A percentile compares a stretch with the other conserved stretches of the same genome.
Conservation (phyloP, 2,113 vertebrate species). For the Apodemus speciosus region DNA sequence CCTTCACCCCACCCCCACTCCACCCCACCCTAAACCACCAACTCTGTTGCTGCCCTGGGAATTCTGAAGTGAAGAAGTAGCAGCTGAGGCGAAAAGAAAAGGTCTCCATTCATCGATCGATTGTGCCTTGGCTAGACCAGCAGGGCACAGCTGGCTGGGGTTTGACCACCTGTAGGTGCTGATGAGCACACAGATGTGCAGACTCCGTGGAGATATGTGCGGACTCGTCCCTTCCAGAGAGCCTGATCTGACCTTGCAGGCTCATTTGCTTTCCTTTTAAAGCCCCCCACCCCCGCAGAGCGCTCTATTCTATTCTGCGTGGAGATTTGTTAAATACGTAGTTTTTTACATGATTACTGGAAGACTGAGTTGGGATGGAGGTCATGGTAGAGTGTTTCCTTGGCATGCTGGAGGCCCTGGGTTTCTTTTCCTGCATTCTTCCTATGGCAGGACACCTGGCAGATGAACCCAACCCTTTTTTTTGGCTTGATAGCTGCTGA, state of each 20-base stretch:
- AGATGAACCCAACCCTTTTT: not conserved
- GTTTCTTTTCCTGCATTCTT: not conserved
- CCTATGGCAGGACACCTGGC: not conserved
- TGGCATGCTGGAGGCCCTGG: not conserved
- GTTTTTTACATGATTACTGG: not conserved
- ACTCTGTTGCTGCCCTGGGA: too few relatives aligned
- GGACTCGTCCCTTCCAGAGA: not conserved
- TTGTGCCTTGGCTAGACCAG: rapidly evolving
- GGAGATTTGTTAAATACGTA: not conserved
- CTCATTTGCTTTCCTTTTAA: not conserved
- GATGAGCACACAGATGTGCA: rapidly evolving
- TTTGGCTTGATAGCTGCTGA: not conserved
- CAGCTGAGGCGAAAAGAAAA: too few relatives aligned
- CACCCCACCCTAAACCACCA: not conserved
- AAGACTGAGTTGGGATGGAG: not conserved
- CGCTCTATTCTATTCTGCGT: not conserved
- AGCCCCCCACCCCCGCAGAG: not conserved
- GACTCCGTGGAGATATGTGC: not conserved
- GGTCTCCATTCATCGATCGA: not conserved
- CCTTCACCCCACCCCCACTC: too few relatives aligned
- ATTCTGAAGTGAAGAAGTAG: not conserved
- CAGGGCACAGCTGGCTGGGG: not conserved
- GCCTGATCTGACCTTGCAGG: not conserved
- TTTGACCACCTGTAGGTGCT: not conserved
- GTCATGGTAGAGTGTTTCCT: not conserved